Evolutionary conservation across 2,888 invertebrate genomes (phyloP), one percentile per base, ranked within the genome.

Genomic region (Taphrorychus bicolor): DNA sequence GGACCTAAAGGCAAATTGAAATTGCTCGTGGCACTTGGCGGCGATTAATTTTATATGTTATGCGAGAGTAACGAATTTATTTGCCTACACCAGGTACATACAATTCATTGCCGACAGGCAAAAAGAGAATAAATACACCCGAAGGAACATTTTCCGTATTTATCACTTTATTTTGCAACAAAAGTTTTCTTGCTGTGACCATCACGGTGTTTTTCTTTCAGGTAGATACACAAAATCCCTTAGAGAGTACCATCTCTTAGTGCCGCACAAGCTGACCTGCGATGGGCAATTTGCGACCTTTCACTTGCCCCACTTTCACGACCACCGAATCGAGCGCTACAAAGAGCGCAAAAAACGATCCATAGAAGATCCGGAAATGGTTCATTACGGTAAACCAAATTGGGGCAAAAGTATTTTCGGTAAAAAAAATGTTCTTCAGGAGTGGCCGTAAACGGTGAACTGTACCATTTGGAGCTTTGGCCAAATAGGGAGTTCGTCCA

Each of bases 401-500:
- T n/a, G 14, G 21, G 22, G 19, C 22, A 52, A n/a, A n/a, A n/a
- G n/a, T n/a, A n/a, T 11, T 52, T 9, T 52, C 48, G 16, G 48
- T 45, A 18, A 5, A 14, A n/a, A 19, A 18, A n/a, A 14, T 45
- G 19, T 19, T 52, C 11, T 19, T 21, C 48, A 70, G 70, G 70
- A 5, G 59, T 83, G 4, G 69, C 73, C 40, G 67, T 82, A 32
- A 73, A 80, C 54, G 78, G 75, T 3, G 69, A 73, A 45, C 77
- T 81, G 57, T 81, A 84, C 69, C 83, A 84, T 56, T 71, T 86
- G 45, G 83, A 84, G 68, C 75, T 87, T 40, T 82, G 78, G 76
- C 86, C 86, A 2, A 85, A 86, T 74, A 82, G 84, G 71, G 82
- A 80, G 14, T 82, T 87, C 66, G 73, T 87, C 58, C 82, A 85